Conservation (phyloP, 2,113 vertebrate genomes). For the Erinaceus europaeus region DNA sequence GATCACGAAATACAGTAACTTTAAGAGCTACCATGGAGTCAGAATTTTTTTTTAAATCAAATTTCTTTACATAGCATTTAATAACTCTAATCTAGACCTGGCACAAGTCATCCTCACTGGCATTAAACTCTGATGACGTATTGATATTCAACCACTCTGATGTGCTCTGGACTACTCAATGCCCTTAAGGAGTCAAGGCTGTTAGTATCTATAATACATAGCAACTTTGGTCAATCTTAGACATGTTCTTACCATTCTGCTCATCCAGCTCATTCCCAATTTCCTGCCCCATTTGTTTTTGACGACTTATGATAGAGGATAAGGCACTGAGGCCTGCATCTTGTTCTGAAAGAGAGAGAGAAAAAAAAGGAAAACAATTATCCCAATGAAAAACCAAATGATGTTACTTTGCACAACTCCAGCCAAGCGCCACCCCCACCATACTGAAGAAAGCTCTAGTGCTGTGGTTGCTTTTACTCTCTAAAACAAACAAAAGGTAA, state of each 20-base stretch:
- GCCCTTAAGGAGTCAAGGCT: background rate
- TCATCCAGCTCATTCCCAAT: constrained; percentile 97
- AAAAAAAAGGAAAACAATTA: background rate
- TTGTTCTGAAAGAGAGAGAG: constrained; percentile 85
- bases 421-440: too few species aligned
- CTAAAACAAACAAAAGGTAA: too few species aligned
- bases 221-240: background rate
- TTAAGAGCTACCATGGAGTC: constrained; percentile 6
- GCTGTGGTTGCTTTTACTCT: too few species aligned
- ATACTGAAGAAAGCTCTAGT: too few species aligned
- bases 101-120: background rate
- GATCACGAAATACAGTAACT: background rate
- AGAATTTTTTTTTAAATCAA: background rate
- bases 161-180: background rate
- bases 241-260: constrained; percentile 90
- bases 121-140: background rate
- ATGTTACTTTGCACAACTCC: background rate
- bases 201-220: background rate
- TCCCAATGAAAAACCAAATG: background rate
- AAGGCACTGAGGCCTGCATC: constrained; percentile 95
- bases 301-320: constrained; percentile 91
- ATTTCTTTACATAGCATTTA: background rate
- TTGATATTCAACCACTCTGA: background rate
- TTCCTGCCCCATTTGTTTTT: constrained; percentile 97
- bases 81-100: background rate